Evolutionary conservation across 2,888 invertebrate species (phyloP).

Genomic region (Pogonocherus hispidulus): DNA sequence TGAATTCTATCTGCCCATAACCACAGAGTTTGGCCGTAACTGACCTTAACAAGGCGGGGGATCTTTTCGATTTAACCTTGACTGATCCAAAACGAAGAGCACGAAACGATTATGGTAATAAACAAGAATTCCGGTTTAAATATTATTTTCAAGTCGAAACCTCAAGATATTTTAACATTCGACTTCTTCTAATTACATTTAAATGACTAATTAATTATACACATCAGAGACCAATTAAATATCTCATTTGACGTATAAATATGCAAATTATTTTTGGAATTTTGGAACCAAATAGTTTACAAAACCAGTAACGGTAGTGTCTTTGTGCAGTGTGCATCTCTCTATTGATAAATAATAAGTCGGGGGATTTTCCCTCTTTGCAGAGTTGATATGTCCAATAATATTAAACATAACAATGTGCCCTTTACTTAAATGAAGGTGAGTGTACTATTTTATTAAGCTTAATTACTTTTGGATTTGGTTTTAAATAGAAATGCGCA

Average conservation of each 20-base stretch:
- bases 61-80: conserved; percentile 20
- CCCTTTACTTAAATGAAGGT: not conserved
- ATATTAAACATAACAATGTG: not conserved
- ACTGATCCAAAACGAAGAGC: conserved; percentile 8
- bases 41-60: conserved; percentile 24
- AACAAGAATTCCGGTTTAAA: conserved; percentile 20
- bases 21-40: not conserved
- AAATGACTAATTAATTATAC: not conserved
- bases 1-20: no score
- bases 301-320: not conserved
- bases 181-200: not conserved
- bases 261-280: not conserved
- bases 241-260: no score
- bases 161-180: not conserved
- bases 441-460: not conserved
- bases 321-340: not conserved
- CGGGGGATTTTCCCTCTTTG: no score
- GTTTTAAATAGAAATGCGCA: no score
- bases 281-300: not conserved
- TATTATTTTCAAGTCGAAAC: not conserved
- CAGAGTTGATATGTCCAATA: not conserved
- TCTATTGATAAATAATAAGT: not conserved
- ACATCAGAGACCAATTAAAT: not conserved
- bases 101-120: conserved; percentile 6
- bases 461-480: no score